Conservation (phyloP, 2,888 invertebrate genomes). For the Chrysolina americana region DNA sequence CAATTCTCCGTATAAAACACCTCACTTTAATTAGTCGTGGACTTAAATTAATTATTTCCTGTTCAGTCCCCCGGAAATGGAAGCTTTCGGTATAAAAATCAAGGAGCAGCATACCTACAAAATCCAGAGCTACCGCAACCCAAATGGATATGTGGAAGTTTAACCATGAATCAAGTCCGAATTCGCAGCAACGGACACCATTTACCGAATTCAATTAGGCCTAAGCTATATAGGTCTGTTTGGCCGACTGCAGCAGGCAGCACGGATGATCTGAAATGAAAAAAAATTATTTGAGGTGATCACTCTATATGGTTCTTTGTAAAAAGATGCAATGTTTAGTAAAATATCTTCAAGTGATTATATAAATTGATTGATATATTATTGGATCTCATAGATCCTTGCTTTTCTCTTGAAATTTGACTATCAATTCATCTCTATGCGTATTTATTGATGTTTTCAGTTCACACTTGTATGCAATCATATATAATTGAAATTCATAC, state of each 20-base stretch:
- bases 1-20: constrained; percentile 29
- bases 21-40: constrained; percentile 26
- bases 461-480: constrained; percentile 3
- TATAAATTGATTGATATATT: too few species aligned
- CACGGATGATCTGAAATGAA: not conserved
- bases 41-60: constrained; percentile 18
- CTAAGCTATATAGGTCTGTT: constrained; percentile 33
- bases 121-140: constrained; percentile 20
- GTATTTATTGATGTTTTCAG: constrained; percentile 1
- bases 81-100: constrained; percentile 13
- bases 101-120: not conserved
- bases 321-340: too few species aligned
- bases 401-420: not conserved
- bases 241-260: not conserved
- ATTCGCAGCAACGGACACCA: not conserved
- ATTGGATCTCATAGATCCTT: not conserved
- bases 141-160: constrained; percentile 24
- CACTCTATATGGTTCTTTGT: too few species aligned
- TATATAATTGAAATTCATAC: constrained; percentile 23
- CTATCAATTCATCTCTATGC: not conserved
- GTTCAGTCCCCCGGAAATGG: constrained; percentile 10
- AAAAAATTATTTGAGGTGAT: too few species aligned
- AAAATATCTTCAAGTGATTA: too few species aligned
- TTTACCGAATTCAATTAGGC: constrained; percentile 28
- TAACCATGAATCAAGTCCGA: constrained; percentile 36